These are phyloP conservation scores for Engraulis encrasicolus DNA, from an alignment of 2,113 vertebrate genomes.

Conservation along the genomic window DNA sequence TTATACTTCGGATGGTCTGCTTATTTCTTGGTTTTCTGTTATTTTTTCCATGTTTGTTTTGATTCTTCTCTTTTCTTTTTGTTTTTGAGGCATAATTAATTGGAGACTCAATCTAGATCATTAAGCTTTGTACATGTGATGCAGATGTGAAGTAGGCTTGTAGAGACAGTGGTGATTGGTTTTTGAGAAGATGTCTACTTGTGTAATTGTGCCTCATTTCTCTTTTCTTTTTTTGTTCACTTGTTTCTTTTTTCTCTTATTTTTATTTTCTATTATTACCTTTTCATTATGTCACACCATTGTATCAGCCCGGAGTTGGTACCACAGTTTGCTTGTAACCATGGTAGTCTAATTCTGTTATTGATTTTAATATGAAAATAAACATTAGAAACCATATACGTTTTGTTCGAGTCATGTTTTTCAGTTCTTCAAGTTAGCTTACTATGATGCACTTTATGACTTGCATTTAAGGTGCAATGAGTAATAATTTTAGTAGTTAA, in stretches of 20 bases:
- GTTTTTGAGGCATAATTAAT: conserved; percentile 82
- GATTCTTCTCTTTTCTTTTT: conserved; percentile 57
- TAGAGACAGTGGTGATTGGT: conserved; percentile 47
- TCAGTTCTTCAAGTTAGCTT: too few relatives aligned
- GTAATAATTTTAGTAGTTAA: too few relatives aligned
- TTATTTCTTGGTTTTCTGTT: conserved; percentile 62
- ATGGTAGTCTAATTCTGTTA: conserved; percentile 79
- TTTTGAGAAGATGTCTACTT: conserved; percentile 52
- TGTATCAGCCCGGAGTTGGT: conserved; percentile 79
- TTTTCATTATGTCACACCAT: conserved; percentile 67
- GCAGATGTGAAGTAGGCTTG: conserved; percentile 48
- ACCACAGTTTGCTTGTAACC: conserved; percentile 80
- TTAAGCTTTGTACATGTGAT: conserved; percentile 58
- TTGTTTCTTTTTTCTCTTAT: too few relatives aligned
- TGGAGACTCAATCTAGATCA: conserved; percentile 64
- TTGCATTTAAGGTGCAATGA: too few relatives aligned
- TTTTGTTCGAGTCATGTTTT: background rate
- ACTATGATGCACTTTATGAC: too few relatives aligned
- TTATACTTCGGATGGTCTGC: conserved; percentile 70
- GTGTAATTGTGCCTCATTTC: conserved; percentile 67
- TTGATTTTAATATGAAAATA: conserved; percentile 84
- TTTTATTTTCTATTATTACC: conserved; percentile 52
- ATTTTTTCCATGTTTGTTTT: conserved; percentile 60
- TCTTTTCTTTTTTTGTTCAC: conserved; percentile 52
- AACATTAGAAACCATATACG: conserved; percentile 71